Evolutionary conservation across 2,113 vertebrate species (phyloP).

Genomic region (Datnioides undecimradiatus): DNA sequence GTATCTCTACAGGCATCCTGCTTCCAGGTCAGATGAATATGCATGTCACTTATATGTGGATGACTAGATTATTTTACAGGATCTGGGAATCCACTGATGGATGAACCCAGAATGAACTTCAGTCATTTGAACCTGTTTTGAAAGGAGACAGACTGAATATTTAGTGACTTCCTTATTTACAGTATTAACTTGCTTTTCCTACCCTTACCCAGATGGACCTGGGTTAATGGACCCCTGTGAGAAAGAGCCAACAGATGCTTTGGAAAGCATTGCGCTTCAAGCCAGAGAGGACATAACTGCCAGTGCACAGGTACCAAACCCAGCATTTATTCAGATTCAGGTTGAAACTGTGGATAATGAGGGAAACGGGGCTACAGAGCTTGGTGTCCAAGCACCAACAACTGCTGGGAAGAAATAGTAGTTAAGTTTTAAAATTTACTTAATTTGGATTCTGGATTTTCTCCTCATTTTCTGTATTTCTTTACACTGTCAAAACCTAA

Average conservation of each 20-base stretch:
- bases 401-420: neutral
- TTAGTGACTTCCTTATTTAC: neutral
- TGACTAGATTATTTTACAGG: neutral
- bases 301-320: conserved; percentile 80
- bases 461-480: neutral
- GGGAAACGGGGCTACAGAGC: neutral
- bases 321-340: neutral
- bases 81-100: neutral
- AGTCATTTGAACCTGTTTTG: neutral
- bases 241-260: conserved; percentile 82
- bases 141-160: neutral
- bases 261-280: conserved; percentile 80
- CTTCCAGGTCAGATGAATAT: conserved; percentile 77
- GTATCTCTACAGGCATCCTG: conserved; percentile 81
- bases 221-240: conserved; percentile 88
- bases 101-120: too few relatives aligned
- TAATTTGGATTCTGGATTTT: too few relatives aligned
- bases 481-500: neutral
- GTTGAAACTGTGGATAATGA: neutral
- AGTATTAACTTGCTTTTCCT: neutral
- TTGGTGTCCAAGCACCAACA: neutral
- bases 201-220: conserved; percentile 82
- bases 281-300: conserved; percentile 86
- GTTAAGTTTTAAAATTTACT: neutral
- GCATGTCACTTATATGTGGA: neutral